phyloP scores from a whole-genome alignment of 2,888 invertebrate genomes.

The Ptychoptera contaminata region DNA sequence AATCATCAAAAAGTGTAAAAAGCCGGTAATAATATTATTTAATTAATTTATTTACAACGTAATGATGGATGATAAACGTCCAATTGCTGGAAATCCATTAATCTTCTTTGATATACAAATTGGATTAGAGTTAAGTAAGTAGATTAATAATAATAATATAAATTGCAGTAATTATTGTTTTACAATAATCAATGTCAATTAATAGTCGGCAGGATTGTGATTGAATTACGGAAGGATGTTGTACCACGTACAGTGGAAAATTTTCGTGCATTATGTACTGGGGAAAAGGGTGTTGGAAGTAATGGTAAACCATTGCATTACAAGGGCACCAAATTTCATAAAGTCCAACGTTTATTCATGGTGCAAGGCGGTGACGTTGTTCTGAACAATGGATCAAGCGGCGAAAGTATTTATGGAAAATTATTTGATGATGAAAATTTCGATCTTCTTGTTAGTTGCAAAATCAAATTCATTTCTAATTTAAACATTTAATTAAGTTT shows the following conservation, averaged over 20 bases:
- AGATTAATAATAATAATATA: background rate
- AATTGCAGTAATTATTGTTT: background rate
- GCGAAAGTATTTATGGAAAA: slow-evolving; percentile 88
- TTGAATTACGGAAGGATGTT: slow-evolving; percentile 69
- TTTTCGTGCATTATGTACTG: slow-evolving; percentile 82
- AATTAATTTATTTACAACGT: too few species aligned
- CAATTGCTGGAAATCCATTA: slow-evolving; percentile 35
- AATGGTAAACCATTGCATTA: slow-evolving; percentile 64
- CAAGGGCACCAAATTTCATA: slow-evolving; percentile 69
- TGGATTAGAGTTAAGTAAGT: slow-evolving; percentile 47
- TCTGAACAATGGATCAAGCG: slow-evolving; percentile 68
- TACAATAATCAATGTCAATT: slow-evolving; percentile 11
- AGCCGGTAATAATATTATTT: too few species aligned
- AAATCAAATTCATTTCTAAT: background rate
- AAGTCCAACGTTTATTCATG: slow-evolving; percentile 76
- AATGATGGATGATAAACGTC: background rate
- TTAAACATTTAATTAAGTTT: slow-evolving; percentile 1
- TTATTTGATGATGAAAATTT: slow-evolving; percentile 87
- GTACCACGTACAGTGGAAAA: slow-evolving; percentile 84
- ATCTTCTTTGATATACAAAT: slow-evolving; percentile 58
- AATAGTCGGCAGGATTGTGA: slow-evolving; percentile 65
- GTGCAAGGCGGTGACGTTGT: slow-evolving; percentile 71
- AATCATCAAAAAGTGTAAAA: too few species aligned
- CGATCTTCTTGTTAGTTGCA: slow-evolving; percentile 35
- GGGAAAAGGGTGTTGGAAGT: slow-evolving; percentile 51